A percentile compares a stretch with the other conserved stretches of the same genome.
phyloP scores from a whole-genome alignment of 1,140 invertebrate species.

The Gonioctena quinquepunctata region DNA sequence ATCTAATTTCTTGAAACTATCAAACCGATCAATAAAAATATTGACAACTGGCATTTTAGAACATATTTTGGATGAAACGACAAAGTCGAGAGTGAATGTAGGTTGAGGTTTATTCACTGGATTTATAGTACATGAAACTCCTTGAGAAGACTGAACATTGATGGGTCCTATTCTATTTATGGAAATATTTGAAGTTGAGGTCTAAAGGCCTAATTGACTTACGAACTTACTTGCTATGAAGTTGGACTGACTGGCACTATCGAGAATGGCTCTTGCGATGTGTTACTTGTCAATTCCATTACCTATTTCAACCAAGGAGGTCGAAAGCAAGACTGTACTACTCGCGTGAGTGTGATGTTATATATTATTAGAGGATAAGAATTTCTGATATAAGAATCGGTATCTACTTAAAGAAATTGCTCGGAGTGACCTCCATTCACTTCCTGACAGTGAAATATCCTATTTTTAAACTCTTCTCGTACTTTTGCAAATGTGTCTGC shows the following conservation, averaged over 20 bases:
- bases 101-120: background rate
- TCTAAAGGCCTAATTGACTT: background rate
- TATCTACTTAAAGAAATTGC: too few relatives aligned
- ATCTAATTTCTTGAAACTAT: background rate
- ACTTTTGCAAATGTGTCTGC: too few relatives aligned
- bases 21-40: background rate
- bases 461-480: too few relatives aligned
- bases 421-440: too few relatives aligned
- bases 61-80: background rate
- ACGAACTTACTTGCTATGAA: background rate
- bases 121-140: background rate
- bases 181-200: background rate
- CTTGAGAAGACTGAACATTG: background rate
- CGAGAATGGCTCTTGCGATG: background rate
- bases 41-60: background rate
- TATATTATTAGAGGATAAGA: too few relatives aligned
- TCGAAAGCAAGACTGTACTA: background rate
- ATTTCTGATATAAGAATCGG: too few relatives aligned
- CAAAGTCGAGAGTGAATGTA: background rate
- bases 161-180: background rate
- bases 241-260: background rate
- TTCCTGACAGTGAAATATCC: too few relatives aligned
- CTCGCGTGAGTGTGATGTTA: background rate
- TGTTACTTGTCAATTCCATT: background rate
- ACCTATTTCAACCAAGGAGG: background rate